Evolutionary conservation across 1,140 invertebrate genomes (phyloP), one percentile per base, ranked within the genome.

Genomic region (Drosophila cardini): DNA sequence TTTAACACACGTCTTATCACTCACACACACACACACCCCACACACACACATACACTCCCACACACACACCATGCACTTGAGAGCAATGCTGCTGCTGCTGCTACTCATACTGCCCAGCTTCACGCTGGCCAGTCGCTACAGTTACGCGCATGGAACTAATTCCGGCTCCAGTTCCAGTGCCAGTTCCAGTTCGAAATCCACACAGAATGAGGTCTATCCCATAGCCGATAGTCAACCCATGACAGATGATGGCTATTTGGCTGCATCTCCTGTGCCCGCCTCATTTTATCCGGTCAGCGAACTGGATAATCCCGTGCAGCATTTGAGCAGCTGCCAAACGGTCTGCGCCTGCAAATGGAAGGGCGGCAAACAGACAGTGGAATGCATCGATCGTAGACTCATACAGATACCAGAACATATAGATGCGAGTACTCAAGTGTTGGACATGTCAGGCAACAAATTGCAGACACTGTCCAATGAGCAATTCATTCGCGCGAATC

Each of bases 271-370:
- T 6, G 52, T 45, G 8, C 53, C 74, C 56, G 56, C 36, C 8
- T 15, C 48, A 9, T 60, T 69, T 8, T 45, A 80, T 60, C 57
- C 80, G 6, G 74, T 6, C 60, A 48, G 40, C 16, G 61, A 86
- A 1, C 16, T 70, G 60, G 72, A 84, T 38, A 58, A 68, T 38
- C 56, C 80, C 7, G 57, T 71, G 42, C 89, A 85, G 38, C 90
- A 91, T 38, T 43, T 89, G 62, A 91, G 90, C 67, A 93, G 92
- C 68, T 97, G 96, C 82, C 96, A 96, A 45, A 94, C 94, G 18
- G 95, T 96, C 78, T 98, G 97, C 92, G 94, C 94, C 69, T 98
- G 97, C 93, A 98, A 97, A 92, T 98, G 97, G 97, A 97, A 98
- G 93, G 95, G 95, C 80, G 97, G 97, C 65, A 98, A 98, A 93